phyloP scores from a whole-genome alignment of 1,140 invertebrate genomes.

The Drosophila saltans region DNA sequence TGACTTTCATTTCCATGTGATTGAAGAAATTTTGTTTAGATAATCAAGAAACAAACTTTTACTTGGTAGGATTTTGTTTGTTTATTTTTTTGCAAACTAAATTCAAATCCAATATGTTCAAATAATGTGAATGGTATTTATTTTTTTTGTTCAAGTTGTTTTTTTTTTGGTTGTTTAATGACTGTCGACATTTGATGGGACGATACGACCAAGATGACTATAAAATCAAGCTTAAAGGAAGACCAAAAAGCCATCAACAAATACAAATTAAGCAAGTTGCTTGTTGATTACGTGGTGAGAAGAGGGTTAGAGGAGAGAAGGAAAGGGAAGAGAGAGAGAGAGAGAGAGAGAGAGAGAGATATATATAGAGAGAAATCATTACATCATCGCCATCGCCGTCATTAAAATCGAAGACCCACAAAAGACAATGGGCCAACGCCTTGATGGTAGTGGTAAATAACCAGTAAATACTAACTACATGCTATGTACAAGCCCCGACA shows the following conservation, averaged over 20 bases:
- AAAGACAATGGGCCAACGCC: slow-evolving; percentile 58
- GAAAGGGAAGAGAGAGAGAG: background rate
- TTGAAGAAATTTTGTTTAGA: background rate
- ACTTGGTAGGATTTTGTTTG: background rate
- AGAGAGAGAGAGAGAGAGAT: background rate
- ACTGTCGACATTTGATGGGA: slow-evolving; percentile 11
- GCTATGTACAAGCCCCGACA: slow-evolving; percentile 30
- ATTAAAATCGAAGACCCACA: slow-evolving; percentile 77
- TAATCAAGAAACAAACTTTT: background rate
- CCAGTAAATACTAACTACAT: slow-evolving; percentile 7
- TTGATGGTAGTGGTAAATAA: slow-evolving; percentile 25
- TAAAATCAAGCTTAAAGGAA: slow-evolving; percentile 36
- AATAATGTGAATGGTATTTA: slow-evolving; percentile 3
- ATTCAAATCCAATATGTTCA: background rate
- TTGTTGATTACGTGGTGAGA: slow-evolving; percentile 57
- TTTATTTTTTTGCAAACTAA: background rate
- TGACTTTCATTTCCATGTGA: background rate
- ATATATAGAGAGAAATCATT: slow-evolving; percentile 33
- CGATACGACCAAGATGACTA: slow-evolving; percentile 5
- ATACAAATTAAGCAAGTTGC: slow-evolving; percentile 50
- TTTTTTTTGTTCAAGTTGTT: background rate
- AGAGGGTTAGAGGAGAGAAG: background rate
- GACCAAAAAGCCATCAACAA: slow-evolving; percentile 37
- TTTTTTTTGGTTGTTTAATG: slow-evolving; percentile 5
- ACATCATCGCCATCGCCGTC: slow-evolving; percentile 74